Evolutionary conservation across 1,140 invertebrate species (phyloP).

Genomic region (Atopsyche davidsoni): DNA sequence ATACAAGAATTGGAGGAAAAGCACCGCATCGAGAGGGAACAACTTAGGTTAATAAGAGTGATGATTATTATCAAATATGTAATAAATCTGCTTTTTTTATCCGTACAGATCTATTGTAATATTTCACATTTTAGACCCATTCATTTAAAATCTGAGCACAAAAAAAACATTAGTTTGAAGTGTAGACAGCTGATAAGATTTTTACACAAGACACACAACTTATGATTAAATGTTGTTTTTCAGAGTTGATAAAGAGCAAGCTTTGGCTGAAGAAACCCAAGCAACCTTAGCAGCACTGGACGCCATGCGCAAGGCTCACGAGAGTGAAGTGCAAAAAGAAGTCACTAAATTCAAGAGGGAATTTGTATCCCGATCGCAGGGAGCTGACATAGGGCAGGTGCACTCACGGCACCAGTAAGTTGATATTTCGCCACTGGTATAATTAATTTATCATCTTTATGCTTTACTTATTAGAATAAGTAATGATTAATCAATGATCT

Average conservation of each 20-base stretch:
- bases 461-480: too few species aligned
- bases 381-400: slow-evolving; percentile 35
- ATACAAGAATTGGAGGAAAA: slow-evolving; percentile 79
- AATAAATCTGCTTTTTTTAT: too few species aligned
- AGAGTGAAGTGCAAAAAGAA: slow-evolving; percentile 83
- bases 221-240: slow-evolving; percentile 18
- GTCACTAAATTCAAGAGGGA: slow-evolving; percentile 82
- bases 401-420: slow-evolving; percentile 28
- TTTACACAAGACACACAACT: too few species aligned
- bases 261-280: slow-evolving; percentile 83
- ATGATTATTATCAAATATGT: background rate
- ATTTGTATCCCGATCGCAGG: slow-evolving; percentile 56
- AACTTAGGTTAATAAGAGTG: slow-evolving; percentile 51
- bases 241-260: slow-evolving; percentile 77
- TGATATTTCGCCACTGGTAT: background rate
- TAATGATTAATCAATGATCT: too few species aligned
- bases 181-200: too few species aligned
- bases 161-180: too few species aligned
- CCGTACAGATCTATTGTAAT: slow-evolving; percentile 5
- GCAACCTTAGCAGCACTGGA: slow-evolving; percentile 76
- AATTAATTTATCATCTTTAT: too few species aligned
- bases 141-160: background rate
- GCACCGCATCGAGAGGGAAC: slow-evolving; percentile 69
- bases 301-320: slow-evolving; percentile 88
- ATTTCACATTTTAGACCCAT: background rate